A percentile compares a stretch with the other conserved stretches of the same genome.
Evolutionary conservation across 1,140 invertebrate genomes (phyloP).

Genomic region (Drosophila tropicalis): DNA sequence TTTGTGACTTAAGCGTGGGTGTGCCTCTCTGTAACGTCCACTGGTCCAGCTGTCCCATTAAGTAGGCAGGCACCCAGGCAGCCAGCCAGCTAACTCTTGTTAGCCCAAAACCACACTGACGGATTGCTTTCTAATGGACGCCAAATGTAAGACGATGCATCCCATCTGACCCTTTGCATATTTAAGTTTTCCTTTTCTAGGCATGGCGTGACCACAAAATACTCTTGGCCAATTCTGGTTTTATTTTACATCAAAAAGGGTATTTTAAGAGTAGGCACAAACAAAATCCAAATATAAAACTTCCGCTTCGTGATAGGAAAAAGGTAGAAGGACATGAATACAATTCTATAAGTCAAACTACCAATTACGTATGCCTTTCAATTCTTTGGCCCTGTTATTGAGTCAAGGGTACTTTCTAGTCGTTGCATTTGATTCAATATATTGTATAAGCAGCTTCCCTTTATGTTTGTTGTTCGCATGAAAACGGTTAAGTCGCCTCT

Average conservation of each 20-base stretch:
- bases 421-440: conserved; percentile 22
- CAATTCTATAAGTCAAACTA: too few relatives aligned
- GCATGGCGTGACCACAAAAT: conserved; percentile 63
- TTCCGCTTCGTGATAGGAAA: background rate
- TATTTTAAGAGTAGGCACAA: too few relatives aligned
- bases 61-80: conserved; percentile 30
- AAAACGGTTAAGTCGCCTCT: conserved; percentile 77
- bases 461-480: conserved; percentile 42
- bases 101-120: conserved; percentile 73
- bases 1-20: conserved; percentile 42
- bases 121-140: conserved; percentile 78
- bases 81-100: conserved; percentile 49
- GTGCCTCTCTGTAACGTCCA: conserved; percentile 35
- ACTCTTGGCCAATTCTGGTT: background rate
- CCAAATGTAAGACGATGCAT: conserved; percentile 62
- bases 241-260: background rate
- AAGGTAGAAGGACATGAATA: background rate
- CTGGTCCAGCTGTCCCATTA: background rate
- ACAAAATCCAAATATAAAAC: too few relatives aligned
- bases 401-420: conserved; percentile 29
- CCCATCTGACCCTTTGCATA: conserved; percentile 65
- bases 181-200: conserved; percentile 1
- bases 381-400: background rate
- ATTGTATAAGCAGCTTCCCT: conserved; percentile 19
- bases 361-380: too few relatives aligned